Evolutionary conservation across 2,888 invertebrate genomes (phyloP).

Genomic region (Phortica magna): DNA sequence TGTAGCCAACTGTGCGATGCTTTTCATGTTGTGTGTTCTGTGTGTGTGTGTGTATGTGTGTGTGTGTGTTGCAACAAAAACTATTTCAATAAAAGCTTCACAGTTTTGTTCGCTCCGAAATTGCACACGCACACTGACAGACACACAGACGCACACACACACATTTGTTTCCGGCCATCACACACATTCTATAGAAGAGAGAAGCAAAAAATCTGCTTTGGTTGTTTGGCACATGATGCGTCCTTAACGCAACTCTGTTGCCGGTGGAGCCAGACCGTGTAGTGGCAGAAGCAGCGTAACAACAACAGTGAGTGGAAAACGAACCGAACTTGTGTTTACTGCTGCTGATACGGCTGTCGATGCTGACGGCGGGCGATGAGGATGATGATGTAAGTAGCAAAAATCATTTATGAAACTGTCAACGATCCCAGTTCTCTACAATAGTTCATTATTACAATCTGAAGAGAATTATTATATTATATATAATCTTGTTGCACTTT

Average conservation of each 20-base stretch:
- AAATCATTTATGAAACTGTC: too few relatives aligned
- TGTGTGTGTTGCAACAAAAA: not conserved
- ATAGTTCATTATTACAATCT: too few relatives aligned
- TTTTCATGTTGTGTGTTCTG: not conserved
- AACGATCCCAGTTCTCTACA: too few relatives aligned
- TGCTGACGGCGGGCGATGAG: too few relatives aligned
- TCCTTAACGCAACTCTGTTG: not conserved
- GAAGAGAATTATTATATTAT: too few relatives aligned
- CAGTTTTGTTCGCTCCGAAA: not conserved
- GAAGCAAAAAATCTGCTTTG: not conserved
- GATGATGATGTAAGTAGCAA: too few relatives aligned
- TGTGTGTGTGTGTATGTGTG: not conserved
- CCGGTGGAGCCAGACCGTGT: too few relatives aligned
- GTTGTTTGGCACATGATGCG: not conserved
- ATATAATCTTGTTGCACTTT: too few relatives aligned
- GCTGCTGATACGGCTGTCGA: not conserved
- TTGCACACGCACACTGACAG: not conserved
- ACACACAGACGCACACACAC: not conserved
- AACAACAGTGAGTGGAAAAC: not conserved
- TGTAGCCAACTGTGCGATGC: not conserved
- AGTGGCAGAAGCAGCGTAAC: not conserved
- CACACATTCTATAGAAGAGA: not conserved
- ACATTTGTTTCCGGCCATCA: not conserved
- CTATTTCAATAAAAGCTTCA: not conserved
- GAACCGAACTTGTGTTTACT: not conserved